Conservation (phyloP, 2,888 invertebrate species). For the Bibio marci region DNA sequence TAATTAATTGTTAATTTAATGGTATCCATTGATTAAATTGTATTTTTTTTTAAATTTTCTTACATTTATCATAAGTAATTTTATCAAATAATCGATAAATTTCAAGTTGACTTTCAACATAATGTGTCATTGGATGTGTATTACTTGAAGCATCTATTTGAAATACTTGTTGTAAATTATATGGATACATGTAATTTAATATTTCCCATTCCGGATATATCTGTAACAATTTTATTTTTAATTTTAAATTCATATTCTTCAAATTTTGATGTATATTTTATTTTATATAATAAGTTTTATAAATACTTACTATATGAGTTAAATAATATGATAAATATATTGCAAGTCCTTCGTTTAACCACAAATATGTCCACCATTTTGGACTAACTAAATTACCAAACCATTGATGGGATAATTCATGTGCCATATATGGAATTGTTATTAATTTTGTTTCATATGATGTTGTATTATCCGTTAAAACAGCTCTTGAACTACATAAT, state of each 20-base stretch:
- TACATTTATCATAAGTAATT: constrained; percentile 80
- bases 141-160: constrained; percentile 51
- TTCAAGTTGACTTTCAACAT: constrained; percentile 67
- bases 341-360: constrained; percentile 63
- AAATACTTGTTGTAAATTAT: constrained; percentile 56
- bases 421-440: constrained; percentile 35
- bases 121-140: constrained; percentile 65
- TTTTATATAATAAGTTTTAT: too few species aligned
- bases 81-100: constrained; percentile 68
- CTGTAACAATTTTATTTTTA: too few species aligned
- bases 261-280: too few species aligned
- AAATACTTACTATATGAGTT: too few species aligned
- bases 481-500: too few species aligned
- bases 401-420: constrained; percentile 67
- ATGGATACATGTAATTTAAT: constrained; percentile 57
- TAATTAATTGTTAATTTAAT: not conserved
- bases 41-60: constrained; percentile 29
- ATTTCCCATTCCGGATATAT: constrained; percentile 47
- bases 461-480: too few species aligned
- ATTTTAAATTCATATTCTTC: too few species aligned
- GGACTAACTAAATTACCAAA: constrained; percentile 48
- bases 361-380: constrained; percentile 77
- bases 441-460: too few species aligned
- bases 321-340: too few species aligned
- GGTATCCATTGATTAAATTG: not conserved